Evolutionary conservation across 92 coral and sea anemone species (phyloP), one percentile per base, ranked within the genome.

Genomic region (Palythoa grandis): DNA sequence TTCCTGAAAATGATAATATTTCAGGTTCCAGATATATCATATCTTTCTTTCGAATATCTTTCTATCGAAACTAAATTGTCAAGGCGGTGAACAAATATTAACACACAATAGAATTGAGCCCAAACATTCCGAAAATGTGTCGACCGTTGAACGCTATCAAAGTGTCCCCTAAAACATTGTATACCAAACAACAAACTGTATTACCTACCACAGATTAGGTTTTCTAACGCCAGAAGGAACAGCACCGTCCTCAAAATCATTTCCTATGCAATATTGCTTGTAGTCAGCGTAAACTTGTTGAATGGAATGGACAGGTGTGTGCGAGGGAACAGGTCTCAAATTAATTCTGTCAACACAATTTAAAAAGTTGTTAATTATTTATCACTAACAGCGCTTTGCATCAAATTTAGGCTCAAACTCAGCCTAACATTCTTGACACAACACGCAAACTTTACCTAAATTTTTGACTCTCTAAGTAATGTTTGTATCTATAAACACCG

Each of bases 261-360:
- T 40, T 35, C 83, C 66, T 29, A 15, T 38, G 17, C 11, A 58
- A 47, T 61, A 11, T 37, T 78, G 58, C 83, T 60, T 58, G 56
- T n/a, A 40, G 83, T 37, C 24, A 38, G 60, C 54, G 35, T 61
- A 63, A 60, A 54, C 70, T 78, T 58, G 16, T 19, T 29, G 53
- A 54, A 35, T 60, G 7, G 12, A 2, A 17, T 7, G 70, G 66
- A 78, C 83, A 78, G 83, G 83, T 78, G 83, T 7, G 52, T 23
- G 16, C 70, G 20, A 63, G 11, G 48, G 37, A 68, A 37, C 53
- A 57, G 69, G 52, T 25, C 72, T 78, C 83, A 78, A 78, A 78
- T 78, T 78, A 78, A 78, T 78, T 78, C 83, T 78, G 83, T 61
- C 71, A 78, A 78, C 72, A 78, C 53, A 78, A 78, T 60, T 24